These are phyloP conservation scores for Drosophila nigromelanica DNA, from an alignment of 1,140 invertebrate species.

Conservation along the genomic window DNA sequence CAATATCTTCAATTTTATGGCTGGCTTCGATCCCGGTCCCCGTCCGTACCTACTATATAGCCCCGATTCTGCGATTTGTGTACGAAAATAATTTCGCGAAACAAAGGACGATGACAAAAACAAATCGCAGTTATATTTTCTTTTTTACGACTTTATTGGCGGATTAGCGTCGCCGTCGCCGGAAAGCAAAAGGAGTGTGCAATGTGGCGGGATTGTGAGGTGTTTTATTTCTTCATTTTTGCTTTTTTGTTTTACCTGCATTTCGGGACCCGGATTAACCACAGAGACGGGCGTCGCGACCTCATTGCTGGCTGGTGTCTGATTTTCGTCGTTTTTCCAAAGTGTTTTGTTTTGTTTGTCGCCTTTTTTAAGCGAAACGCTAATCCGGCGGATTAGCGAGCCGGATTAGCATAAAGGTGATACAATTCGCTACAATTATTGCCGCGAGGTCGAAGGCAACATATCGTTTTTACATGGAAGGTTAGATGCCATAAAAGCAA, in stretches of 20 bases:
- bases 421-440: constrained; percentile 73
- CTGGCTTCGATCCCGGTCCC: not conserved
- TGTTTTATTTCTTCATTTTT: constrained; percentile 38
- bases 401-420: constrained; percentile 77
- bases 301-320: constrained; percentile 35
- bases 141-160: constrained; percentile 75
- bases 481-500: constrained; percentile 58
- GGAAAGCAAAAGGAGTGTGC: constrained; percentile 74
- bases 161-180: constrained; percentile 74
- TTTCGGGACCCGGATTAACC: constrained; percentile 66
- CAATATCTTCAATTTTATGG: constrained; percentile 18
- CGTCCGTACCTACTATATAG: constrained; percentile 17
- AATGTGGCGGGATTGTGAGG: constrained; percentile 46
- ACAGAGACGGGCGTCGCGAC: constrained; percentile 48
- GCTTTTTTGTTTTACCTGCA: constrained; percentile 41
- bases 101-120: constrained; percentile 45
- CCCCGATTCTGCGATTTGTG: constrained; percentile 55
- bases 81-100: constrained; percentile 72
- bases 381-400: constrained; percentile 74
- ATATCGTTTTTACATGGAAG: constrained; percentile 69
- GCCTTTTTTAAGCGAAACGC: constrained; percentile 68
- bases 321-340: constrained; percentile 69
- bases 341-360: constrained; percentile 59
- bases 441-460: constrained; percentile 58
- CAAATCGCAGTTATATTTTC: constrained; percentile 48